These are phyloP conservation scores for Macroglossus sobrinus DNA, from an alignment of 2,113 vertebrate species.

Conservation along the genomic window DNA sequence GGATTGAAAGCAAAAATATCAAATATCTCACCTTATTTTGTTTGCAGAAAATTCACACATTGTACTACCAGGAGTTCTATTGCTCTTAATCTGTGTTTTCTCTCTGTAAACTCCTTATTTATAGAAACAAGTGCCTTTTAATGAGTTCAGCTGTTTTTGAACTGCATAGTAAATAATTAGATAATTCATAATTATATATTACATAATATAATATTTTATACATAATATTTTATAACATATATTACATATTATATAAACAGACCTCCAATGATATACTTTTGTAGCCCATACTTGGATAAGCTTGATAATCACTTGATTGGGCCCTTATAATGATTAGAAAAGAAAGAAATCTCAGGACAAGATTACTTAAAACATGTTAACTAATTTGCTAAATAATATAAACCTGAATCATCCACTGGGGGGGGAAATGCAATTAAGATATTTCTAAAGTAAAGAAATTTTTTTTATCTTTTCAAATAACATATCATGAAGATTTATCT, in stretches of 20 bases:
- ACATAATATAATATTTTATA: neutral
- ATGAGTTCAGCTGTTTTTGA: neutral
- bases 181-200: neutral
- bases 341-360: neutral
- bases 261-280: neutral
- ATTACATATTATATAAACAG: neutral
- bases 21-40: neutral
- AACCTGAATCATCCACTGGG: neutral
- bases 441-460: neutral
- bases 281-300: neutral
- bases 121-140: neutral
- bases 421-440: neutral
- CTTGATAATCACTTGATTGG: neutral
- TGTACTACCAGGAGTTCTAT: neutral
- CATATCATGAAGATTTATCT: neutral
- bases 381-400: neutral
- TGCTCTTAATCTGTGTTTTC: neutral
- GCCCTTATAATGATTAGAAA: neutral
- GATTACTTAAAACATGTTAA: conserved; percentile 8
- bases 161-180: neutral
- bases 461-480: conserved; percentile 1
- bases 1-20: neutral
- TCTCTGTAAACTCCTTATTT: neutral
- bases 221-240: neutral
- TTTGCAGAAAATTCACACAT: conserved; percentile 20